These are phyloP conservation scores for Tethya wilhelma DNA, from an alignment of 37 sponge, comb jelly and placozoan genomes.

Conservation along the genomic window DNA sequence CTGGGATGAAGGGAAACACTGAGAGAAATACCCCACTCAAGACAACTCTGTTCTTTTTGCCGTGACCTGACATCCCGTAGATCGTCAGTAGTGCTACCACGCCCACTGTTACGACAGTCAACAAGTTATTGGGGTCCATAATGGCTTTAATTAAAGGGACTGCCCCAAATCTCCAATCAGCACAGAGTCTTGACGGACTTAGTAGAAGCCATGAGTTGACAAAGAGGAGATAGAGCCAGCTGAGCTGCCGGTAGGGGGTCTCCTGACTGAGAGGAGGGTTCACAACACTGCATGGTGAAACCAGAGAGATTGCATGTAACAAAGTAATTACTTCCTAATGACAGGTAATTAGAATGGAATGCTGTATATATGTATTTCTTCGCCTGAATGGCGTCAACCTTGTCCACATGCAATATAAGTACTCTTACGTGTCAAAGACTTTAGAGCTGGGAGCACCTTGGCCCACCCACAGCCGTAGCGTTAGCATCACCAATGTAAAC, in stretches of 20 bases:
- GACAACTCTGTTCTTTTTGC: background rate
- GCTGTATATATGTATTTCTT: background rate
- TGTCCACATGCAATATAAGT: background rate
- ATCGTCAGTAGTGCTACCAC: constrained; percentile 4
- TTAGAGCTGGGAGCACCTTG: background rate
- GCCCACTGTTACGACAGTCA: constrained; percentile 48
- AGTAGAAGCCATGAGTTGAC: constrained; percentile 82
- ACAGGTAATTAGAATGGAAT: background rate
- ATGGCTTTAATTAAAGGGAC: constrained; percentile 73
- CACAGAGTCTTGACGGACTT: constrained; percentile 69
- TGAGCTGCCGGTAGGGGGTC: constrained; percentile 82
- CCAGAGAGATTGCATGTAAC: background rate
- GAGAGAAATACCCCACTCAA: constrained; percentile 67
- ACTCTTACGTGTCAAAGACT: constrained; percentile 5
- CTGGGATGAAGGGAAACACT: constrained; percentile 83
- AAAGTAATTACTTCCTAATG: constrained; percentile 13
- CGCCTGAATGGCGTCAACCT: background rate
- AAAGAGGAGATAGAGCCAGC: constrained; percentile 78
- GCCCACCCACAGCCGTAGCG: background rate
- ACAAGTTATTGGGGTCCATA: constrained; percentile 70
- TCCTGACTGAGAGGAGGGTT: constrained; percentile 76
- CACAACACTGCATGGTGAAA: constrained; percentile 45
- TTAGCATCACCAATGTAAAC: background rate
- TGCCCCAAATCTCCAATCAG: constrained; percentile 91
- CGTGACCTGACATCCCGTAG: background rate